Evolutionary conservation across 2,888 invertebrate genomes (phyloP).

Genomic region (Lydus trimaculatus): DNA sequence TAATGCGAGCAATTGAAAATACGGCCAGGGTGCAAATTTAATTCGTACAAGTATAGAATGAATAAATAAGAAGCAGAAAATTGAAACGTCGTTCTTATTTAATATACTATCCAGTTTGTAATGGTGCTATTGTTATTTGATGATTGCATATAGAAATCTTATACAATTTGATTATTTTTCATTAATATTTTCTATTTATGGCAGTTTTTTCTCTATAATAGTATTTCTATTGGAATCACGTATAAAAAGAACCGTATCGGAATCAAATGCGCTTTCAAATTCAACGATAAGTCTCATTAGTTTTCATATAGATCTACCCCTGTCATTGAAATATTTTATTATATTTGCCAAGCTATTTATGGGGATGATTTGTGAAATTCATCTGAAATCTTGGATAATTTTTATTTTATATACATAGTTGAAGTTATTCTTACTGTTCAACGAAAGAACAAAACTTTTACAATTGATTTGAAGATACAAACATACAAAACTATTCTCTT

Average conservation of each 20-base stretch:
- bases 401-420: too few species aligned
- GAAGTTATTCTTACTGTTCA: too few species aligned
- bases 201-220: not conserved
- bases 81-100: slow-evolving; percentile 15
- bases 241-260: not conserved
- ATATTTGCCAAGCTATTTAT: not conserved
- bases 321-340: not conserved
- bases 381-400: too few species aligned
- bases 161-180: not conserved
- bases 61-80: slow-evolving; percentile 29
- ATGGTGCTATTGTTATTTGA: not conserved
- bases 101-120: not conserved
- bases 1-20: slow-evolving; percentile 21
- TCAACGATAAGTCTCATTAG: not conserved
- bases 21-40: slow-evolving; percentile 29
- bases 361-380: too few species aligned
- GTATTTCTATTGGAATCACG: not conserved
- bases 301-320: not conserved
- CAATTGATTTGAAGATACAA: too few species aligned
- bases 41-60: slow-evolving; percentile 27
- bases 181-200: not conserved
- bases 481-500: too few species aligned
- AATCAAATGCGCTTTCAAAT: not conserved
- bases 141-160: not conserved
- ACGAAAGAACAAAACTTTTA: too few species aligned